Evolutionary conservation across 2,888 invertebrate species (phyloP).

Genomic region (Drosophila paranaensis): DNA sequence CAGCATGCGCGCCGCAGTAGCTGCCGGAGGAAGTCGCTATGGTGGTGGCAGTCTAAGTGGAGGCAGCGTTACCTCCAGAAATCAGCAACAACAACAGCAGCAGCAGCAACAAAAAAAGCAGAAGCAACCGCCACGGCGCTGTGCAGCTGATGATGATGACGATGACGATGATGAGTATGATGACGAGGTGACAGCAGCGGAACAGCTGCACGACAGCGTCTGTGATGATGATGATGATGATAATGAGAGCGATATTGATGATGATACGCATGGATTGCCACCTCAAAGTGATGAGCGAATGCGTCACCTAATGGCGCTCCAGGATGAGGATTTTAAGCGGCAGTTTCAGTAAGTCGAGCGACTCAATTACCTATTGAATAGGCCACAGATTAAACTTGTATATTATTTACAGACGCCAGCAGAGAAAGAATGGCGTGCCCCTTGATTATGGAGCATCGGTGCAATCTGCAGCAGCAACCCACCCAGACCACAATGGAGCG

Average conservation of each 20-base stretch:
- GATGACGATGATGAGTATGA: conserved; percentile 73
- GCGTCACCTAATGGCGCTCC: conserved; percentile 82
- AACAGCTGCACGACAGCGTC: conserved; percentile 70
- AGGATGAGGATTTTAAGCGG: conserved; percentile 82
- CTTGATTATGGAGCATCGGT: conserved; percentile 63
- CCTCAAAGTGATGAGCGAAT: conserved; percentile 83
- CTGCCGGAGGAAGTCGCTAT: conserved; percentile 62
- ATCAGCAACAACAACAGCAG: conserved; percentile 56
- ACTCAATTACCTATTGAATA: neutral
- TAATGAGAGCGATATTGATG: conserved; percentile 76
- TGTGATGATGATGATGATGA: conserved; percentile 77
- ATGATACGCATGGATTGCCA: conserved; percentile 72
- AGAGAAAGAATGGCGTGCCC: conserved; percentile 76
- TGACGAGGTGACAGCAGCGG: conserved; percentile 70
- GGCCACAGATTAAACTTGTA: neutral
- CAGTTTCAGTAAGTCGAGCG: conserved; percentile 80
- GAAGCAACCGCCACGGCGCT: conserved; percentile 52
- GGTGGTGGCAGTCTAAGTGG: conserved; percentile 72
- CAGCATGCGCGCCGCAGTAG: conserved; percentile 70
- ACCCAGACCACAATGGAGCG: conserved; percentile 71
- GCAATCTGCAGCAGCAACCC: conserved; percentile 56
- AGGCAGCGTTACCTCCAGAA: conserved; percentile 69
- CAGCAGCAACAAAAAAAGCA: conserved; percentile 53
- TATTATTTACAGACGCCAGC: conserved; percentile 72
- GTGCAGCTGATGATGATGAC: conserved; percentile 58